Evolutionary conservation across 2,797 vertebrate genomes (phyloP), one percentile per base, ranked within the genome.

Genomic region (Pipistrellus nathusii): DNA sequence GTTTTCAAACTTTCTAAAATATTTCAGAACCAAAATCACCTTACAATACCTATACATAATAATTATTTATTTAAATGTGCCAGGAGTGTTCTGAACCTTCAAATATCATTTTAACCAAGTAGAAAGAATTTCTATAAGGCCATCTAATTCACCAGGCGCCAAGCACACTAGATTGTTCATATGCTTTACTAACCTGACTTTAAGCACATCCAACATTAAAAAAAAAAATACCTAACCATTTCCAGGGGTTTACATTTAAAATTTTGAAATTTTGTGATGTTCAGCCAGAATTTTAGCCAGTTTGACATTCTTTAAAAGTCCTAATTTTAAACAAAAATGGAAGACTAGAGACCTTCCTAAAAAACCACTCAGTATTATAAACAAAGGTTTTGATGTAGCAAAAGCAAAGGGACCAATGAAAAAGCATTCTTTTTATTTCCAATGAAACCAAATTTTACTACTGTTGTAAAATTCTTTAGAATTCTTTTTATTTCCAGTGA

Each of bases 401-500:
- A 96, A 72, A 95, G 72, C 80, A 95, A 94, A 90, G 35, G 55
- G 91, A 95, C 94, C 94, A 95, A 59, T 66, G 46, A 76, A 93
- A 96, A 85, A 87, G 48, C 57, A 95, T 62, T 64, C 76, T 83
- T 75, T 97, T 96, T 97, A 93, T 97, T 98, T 96, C 92, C 91
- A 96, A 51, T 55, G 82, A 97, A 97, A 97, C 82, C 38, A 94
- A 96, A 89, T 69, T 92, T 51, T 95, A 89, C 78, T 94, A 92
- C 84, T 96, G 76, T 48, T 94, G 92, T 46, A 44, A 44, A 44
- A 44, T 44, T 44, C 41, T 44, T 44, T 44, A 44, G 41, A 44
- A 95, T 62, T 64, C 76, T 83, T 75, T 96, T 96, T 97, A 93
- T 97, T 98, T 96, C 92, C 90, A 96, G 46, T 55, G 82, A 97